Conservation (phyloP, 2,888 invertebrate species). For the Lithophane leautieri region DNA sequence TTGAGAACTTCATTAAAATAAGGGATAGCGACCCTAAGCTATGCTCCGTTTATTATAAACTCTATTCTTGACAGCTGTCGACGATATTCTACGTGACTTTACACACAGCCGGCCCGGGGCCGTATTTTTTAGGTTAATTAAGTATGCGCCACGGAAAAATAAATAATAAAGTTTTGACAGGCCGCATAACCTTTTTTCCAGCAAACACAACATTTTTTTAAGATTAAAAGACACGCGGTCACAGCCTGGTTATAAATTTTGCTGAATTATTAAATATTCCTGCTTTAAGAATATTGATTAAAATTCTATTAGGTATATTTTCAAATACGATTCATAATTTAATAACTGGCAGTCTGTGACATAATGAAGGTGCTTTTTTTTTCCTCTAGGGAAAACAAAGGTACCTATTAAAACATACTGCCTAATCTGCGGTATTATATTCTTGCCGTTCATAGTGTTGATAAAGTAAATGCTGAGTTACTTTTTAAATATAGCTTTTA, state of each 20-base stretch:
- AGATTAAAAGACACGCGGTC: conserved; percentile 47
- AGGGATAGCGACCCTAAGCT: conserved; percentile 68
- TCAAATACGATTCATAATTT: conserved; percentile 36
- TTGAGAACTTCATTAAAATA: conserved; percentile 78
- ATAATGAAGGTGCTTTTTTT: conserved; percentile 19
- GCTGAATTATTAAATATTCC: conserved; percentile 34
- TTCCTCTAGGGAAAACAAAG: conserved; percentile 24
- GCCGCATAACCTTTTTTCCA: conserved; percentile 47
- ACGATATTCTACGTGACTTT: conserved; percentile 64
- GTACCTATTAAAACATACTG: conserved; percentile 23
- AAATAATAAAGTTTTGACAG: conserved; percentile 67
- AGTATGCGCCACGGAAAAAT: conserved; percentile 60
- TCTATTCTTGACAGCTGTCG: conserved; percentile 74
- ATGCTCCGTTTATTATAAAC: conserved; percentile 70
- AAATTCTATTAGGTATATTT: conserved; percentile 32
- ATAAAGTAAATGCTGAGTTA: conserved; percentile 22
- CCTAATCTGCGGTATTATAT: conserved; percentile 24
- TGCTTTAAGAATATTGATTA: conserved; percentile 32
- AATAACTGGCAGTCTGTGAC: conserved; percentile 30
- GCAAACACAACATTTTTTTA: conserved; percentile 56
- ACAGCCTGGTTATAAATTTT: conserved; percentile 46
- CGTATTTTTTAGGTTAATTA: conserved; percentile 64
- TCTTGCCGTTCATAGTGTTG: conserved; percentile 12
- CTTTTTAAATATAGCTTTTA: conserved; percentile 31
- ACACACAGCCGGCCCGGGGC: conserved; percentile 52